A percentile compares a stretch with the other conserved stretches of the same genome.
phyloP scores from a whole-genome alignment of 2,113 vertebrate genomes.

The Arvicanthis niloticus region DNA sequence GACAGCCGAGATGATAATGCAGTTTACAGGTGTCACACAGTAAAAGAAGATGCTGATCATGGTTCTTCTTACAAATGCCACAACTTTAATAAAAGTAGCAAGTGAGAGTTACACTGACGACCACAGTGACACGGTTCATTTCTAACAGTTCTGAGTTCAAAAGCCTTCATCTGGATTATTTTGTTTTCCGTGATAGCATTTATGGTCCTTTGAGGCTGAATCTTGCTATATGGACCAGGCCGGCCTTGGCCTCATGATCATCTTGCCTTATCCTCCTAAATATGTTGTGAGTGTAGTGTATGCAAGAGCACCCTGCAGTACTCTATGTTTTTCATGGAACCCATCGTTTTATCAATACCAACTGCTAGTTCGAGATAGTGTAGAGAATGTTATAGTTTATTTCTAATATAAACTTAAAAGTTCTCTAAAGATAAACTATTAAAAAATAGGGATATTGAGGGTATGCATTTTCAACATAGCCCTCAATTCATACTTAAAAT shows the following conservation, averaged over 20 bases:
- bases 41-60: constrained; percentile 97
- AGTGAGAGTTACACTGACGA: constrained; percentile 73
- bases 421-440: neutral
- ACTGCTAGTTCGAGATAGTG: constrained; percentile 14
- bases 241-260: neutral
- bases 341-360: neutral
- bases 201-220: neutral
- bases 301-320: neutral
- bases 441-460: neutral
- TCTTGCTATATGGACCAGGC: neutral
- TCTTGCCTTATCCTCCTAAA: neutral
- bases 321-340: neutral
- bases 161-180: neutral
- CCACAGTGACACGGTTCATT: neutral
- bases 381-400: neutral
- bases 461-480: neutral
- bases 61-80: constrained; percentile 99
- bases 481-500: constrained; percentile 26
- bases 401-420: constrained; percentile 29
- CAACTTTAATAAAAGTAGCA: constrained; percentile 87
- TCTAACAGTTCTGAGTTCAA: neutral
- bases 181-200: neutral
- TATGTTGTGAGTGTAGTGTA: neutral
- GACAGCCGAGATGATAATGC: constrained; percentile 98
- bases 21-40: constrained; percentile 99